Evolutionary conservation across 2,113 vertebrate species (phyloP).

Genomic region (Acrocephalus kingi): DNA sequence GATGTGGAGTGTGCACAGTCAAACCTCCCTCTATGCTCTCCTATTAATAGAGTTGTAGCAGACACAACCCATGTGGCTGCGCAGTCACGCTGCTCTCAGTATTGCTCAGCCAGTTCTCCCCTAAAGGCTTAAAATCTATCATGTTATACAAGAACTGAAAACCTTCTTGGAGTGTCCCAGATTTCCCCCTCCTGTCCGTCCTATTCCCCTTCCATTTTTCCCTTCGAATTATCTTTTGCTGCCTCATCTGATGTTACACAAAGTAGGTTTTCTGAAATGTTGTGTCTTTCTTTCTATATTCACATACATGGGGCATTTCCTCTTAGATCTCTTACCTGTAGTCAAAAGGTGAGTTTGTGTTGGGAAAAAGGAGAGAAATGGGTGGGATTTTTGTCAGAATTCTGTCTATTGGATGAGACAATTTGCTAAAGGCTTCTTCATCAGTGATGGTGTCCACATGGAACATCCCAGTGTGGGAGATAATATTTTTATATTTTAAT

Average conservation of each 20-base stretch:
- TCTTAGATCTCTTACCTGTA: background rate
- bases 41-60: conserved; percentile 45
- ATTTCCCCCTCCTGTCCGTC: background rate
- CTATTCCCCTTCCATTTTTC: background rate
- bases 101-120: conserved; percentile 24
- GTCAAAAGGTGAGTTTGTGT: background rate
- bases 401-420: rapidly evolving
- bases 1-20: background rate
- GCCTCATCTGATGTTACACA: background rate
- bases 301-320: background rate
- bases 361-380: background rate
- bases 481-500: background rate
- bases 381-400: background rate
- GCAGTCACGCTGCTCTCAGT: conserved; percentile 30
- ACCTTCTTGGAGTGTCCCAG: background rate
- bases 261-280: background rate
- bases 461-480: background rate
- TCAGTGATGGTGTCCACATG: rapidly evolving
- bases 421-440: background rate
- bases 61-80: conserved; percentile 39
- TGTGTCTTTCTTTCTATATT: background rate
- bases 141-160: conserved; percentile 16
- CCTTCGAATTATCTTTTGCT: background rate
- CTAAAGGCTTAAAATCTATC: conserved; percentile 36
- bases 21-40: background rate